Base-by-base conservation (phyloP, 2,797 vertebrate species). In the Meda fulgida region DNA sequence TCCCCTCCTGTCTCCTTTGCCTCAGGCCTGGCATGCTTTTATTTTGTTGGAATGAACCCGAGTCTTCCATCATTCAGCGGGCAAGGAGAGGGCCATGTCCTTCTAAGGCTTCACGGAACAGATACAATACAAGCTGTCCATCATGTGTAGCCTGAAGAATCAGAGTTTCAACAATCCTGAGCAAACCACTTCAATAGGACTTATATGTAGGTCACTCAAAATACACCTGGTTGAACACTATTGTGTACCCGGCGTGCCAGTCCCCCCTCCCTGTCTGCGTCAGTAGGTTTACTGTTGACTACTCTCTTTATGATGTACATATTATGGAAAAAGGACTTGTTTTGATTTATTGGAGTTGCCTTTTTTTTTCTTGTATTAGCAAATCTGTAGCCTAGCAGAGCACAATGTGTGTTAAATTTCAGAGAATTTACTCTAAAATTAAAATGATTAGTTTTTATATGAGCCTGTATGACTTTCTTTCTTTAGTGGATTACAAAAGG, bases 21-120 rank as follows among this genome's bases (percentile, higher is more conserved):
- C 67, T 82, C 21, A 26, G 63, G 60, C 53, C n/a, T 58, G 60
- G 76, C 72, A 73, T 4, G 23, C 75, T 67, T 81, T 88, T 83
- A 87, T 85, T 88, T 69, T 81, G 69, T 78, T 83, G 51, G 83
- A 86, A 51, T 86, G 75, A 83, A 69, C 46, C 79, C 11, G 46
- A 71, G 31, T 40, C 73, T 67, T 53, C 60, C 31, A 71, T 76
- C 82, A 89, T 77, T 88, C 36, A 86, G 69, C n/a, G n/a, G 60
- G n/a, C 31, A 66, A 26, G 9, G 34, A 66, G 58, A 38, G 58
- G 43, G 48, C 48, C 4, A 21, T 43, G 48, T 76, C 48, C 34
- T 83, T 53, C 16, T 69, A 84, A 84, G 38, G 63, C 73, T 84
- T 77, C 21, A 48, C 5, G 1, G 19, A 77, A 23, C 48, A 55